Evolutionary conservation across 2,797 vertebrate genomes (phyloP).

Genomic region (Peromyscus nudipes): DNA sequence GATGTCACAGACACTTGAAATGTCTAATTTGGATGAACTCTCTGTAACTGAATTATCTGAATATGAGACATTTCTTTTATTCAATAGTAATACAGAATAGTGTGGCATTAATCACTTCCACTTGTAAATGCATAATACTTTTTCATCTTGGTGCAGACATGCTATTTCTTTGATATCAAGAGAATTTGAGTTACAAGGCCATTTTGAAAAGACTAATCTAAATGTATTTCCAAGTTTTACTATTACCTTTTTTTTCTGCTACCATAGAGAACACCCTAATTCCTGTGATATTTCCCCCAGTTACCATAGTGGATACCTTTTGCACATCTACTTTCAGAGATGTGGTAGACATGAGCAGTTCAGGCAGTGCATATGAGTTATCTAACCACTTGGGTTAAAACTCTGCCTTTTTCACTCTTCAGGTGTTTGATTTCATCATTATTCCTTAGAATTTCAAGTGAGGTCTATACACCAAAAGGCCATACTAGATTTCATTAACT

Average conservation of each 20-base stretch:
- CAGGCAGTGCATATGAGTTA: neutral
- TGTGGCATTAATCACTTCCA: neutral
- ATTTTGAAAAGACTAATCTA: constrained; percentile 22
- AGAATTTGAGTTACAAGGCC: constrained; percentile 1
- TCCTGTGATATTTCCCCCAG: neutral
- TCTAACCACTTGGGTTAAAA: neutral
- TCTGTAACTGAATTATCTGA: constrained; percentile 19
- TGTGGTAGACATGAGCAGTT: neutral
- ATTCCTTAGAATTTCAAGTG: neutral
- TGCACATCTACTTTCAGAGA: neutral
- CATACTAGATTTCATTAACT: neutral
- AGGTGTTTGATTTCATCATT: neutral
- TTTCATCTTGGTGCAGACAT: constrained; percentile 24
- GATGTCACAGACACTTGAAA: constrained; percentile 21
- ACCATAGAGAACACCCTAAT: neutral
- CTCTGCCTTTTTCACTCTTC: neutral
- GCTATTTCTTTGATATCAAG: constrained; percentile 49
- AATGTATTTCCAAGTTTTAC: constrained; percentile 3
- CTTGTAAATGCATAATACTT: neutral
- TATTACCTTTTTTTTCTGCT: neutral
- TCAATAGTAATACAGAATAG: neutral
- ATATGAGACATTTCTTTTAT: constrained; percentile 14
- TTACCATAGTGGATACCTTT: neutral
- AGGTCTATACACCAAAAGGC: neutral
- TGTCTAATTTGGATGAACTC: neutral